These are phyloP conservation scores for Andrena marginata DNA, from an alignment of 2,888 invertebrate genomes.

Conservation along the genomic window DNA sequence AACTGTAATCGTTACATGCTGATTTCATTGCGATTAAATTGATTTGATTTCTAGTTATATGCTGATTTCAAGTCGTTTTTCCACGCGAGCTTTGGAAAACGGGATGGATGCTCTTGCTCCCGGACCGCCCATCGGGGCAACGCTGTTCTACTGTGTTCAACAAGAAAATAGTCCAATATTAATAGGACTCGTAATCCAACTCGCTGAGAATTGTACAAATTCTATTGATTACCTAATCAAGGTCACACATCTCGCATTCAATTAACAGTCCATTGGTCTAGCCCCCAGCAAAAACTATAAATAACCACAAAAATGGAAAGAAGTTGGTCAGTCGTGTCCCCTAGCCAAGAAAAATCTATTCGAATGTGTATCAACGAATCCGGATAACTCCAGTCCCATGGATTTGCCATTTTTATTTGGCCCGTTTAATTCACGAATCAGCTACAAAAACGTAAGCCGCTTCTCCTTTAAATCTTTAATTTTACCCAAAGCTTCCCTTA, in stretches of 20 bases:
- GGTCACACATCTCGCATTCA: slow-evolving; percentile 31
- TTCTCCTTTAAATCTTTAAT: neutral
- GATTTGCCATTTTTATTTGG: neutral
- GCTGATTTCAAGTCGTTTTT: no score
- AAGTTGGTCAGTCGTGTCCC: slow-evolving; percentile 45
- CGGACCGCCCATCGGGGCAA: no score
- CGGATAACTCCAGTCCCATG: neutral
- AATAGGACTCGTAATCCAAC: neutral
- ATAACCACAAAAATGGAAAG: slow-evolving; percentile 50
- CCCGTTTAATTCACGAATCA: neutral
- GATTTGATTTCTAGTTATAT: no score
- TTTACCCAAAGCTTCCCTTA: neutral
- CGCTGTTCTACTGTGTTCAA: no score
- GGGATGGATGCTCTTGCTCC: no score
- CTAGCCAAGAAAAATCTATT: slow-evolving; percentile 21
- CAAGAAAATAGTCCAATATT: neutral
- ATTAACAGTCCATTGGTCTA: slow-evolving; percentile 51
- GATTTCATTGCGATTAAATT: no score
- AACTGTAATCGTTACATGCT: no score
- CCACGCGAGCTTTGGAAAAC: no score
- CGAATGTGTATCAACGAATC: slow-evolving; percentile 25
- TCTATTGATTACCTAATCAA: no score
- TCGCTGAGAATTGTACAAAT: slow-evolving; percentile 20
- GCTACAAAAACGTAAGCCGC: neutral
- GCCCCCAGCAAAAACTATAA: slow-evolving; percentile 41